phyloP scores from a whole-genome alignment of 2,113 vertebrate species.

The Pterocles gutturalis region DNA sequence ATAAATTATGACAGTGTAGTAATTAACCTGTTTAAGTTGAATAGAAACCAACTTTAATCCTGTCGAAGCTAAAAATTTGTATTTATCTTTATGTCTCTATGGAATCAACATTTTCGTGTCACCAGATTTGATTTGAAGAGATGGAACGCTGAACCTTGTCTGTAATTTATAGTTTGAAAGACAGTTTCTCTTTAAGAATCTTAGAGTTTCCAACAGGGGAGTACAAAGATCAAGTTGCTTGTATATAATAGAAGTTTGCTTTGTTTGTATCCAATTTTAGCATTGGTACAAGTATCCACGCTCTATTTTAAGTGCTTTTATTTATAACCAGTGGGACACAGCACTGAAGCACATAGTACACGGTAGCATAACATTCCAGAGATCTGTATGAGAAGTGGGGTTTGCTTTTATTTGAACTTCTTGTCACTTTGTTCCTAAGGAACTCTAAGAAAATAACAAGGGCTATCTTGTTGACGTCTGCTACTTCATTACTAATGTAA shows the following conservation, averaged over 20 bases:
- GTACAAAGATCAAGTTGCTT: background rate
- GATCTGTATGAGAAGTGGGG: background rate
- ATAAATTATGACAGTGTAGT: background rate
- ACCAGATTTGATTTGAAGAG: background rate
- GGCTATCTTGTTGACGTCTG: background rate
- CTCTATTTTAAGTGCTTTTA: conserved; percentile 32
- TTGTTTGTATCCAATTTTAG: conserved; percentile 23
- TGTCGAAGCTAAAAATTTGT: background rate
- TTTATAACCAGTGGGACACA: conserved; percentile 31
- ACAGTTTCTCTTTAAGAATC: background rate
- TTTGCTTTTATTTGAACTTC: background rate
- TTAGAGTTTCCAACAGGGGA: background rate
- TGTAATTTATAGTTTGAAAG: background rate
- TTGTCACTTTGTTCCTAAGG: background rate
- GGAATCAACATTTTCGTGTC: background rate
- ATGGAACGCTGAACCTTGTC: background rate
- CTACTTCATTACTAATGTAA: background rate
- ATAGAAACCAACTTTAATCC: background rate
- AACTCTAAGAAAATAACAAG: background rate
- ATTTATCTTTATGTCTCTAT: background rate
- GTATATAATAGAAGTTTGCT: background rate
- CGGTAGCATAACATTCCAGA: background rate
- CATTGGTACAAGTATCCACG: background rate
- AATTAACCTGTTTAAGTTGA: background rate
- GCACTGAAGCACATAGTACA: background rate